phyloP scores from a whole-genome alignment of 2,888 invertebrate genomes.

The Tachystola acroxantha region DNA sequence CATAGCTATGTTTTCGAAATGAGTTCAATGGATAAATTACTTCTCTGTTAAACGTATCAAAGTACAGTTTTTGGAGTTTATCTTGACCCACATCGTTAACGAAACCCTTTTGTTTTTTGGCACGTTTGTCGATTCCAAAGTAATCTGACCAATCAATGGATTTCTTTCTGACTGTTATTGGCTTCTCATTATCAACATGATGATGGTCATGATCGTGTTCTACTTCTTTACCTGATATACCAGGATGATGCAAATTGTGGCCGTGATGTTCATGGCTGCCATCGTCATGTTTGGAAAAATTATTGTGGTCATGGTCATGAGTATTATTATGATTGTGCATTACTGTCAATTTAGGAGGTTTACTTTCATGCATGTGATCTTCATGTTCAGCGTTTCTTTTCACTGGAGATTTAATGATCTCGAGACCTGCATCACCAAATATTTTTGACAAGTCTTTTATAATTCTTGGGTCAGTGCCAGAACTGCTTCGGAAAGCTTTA shows the following conservation, averaged over 20 bases:
- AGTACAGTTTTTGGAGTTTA: constrained; percentile 60
- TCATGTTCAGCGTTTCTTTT: constrained; percentile 70
- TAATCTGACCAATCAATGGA: constrained; percentile 93
- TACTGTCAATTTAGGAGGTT: constrained; percentile 51
- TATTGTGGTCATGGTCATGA: constrained; percentile 21
- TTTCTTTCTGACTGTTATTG: constrained; percentile 83
- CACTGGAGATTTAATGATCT: constrained; percentile 68
- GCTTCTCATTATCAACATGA: constrained; percentile 51
- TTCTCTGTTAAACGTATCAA: constrained; percentile 65
- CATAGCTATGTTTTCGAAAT: constrained; percentile 50
- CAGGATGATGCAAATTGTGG: constrained; percentile 20
- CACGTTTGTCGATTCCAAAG: constrained; percentile 89
- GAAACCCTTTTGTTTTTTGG: constrained; percentile 77
- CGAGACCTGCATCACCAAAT: constrained; percentile 73
- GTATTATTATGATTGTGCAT: constrained; percentile 43
- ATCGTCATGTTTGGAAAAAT: constrained; percentile 21
- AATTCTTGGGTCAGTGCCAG: constrained; percentile 83
- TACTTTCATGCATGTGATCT: constrained; percentile 50
- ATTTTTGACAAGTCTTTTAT: constrained; percentile 83
- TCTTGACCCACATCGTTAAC: constrained; percentile 61
- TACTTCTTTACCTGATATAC: constrained; percentile 46
- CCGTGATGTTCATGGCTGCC: constrained; percentile 36
- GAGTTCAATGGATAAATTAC: constrained; percentile 57
- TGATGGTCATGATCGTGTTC: constrained; percentile 21
- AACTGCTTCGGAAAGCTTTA: constrained; percentile 55